These are phyloP conservation scores for Tachysurus vachellii DNA, from an alignment of 2,113 vertebrate genomes.

Conservation along the genomic window DNA sequence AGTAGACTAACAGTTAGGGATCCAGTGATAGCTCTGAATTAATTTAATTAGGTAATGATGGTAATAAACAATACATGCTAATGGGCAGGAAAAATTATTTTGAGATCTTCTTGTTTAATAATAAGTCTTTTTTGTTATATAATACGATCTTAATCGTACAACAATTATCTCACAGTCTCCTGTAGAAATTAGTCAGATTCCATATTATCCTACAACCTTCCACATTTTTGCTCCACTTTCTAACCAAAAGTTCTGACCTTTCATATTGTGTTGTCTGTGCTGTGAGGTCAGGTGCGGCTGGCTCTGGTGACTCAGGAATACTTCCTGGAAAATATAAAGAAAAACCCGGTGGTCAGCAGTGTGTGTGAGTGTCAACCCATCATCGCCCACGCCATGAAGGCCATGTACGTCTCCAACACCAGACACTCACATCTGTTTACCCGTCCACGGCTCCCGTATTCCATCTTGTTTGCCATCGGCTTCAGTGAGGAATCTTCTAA, in stretches of 20 bases:
- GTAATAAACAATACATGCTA: too few relatives aligned
- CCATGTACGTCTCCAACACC: not conserved
- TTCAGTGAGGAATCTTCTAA: not conserved
- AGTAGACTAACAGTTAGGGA: not conserved
- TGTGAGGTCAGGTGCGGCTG: not conserved
- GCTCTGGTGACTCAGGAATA: not conserved
- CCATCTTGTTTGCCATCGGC: not conserved
- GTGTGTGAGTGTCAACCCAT: not conserved
- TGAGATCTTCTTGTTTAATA: too few relatives aligned
- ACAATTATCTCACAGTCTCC: too few relatives aligned
- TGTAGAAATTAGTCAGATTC: too few relatives aligned
- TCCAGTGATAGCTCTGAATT: too few relatives aligned
- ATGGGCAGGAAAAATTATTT: too few relatives aligned
- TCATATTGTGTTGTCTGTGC: too few relatives aligned
- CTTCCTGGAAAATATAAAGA: not conserved
- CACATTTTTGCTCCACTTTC: not conserved
- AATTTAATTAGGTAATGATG: too few relatives aligned
- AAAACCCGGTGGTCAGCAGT: not conserved
- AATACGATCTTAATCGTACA: too few relatives aligned
- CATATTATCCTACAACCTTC: not conserved
- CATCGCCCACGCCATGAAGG: not conserved
- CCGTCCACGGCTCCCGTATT: not conserved
- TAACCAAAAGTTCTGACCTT: not conserved
- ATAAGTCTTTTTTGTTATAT: too few relatives aligned
- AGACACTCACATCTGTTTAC: not conserved